phyloP scores from a whole-genome alignment of 2,888 invertebrate species.

The Morinoia aosen region DNA sequence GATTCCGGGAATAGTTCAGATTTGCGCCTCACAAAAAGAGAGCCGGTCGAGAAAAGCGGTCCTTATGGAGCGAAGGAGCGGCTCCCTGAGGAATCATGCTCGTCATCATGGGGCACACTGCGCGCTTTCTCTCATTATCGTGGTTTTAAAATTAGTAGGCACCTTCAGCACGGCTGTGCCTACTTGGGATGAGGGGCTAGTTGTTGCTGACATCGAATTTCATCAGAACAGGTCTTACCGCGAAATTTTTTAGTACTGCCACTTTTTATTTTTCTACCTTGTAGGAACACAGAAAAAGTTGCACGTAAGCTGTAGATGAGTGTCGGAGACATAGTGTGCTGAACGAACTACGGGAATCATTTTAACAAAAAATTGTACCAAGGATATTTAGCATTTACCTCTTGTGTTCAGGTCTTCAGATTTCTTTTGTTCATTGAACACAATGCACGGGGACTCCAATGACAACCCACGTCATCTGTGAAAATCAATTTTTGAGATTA shows the following conservation, averaged over 20 bases:
- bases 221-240: neutral
- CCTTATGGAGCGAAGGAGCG: neutral
- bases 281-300: neutral
- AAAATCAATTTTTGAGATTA: no score
- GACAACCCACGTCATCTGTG: no score
- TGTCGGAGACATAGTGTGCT: neutral
- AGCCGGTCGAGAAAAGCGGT: neutral
- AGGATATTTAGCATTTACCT: no score
- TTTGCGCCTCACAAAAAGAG: neutral
- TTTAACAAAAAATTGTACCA: neutral
- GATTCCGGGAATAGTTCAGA: conserved; percentile 19
- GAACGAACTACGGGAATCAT: neutral
- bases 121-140: conserved; percentile 3
- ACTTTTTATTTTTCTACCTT: neutral
- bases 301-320: neutral
- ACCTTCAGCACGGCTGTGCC: neutral
- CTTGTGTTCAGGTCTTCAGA: no score
- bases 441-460: no score
- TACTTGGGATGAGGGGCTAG: neutral
- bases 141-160: neutral
- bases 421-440: no score
- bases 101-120: neutral
- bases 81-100: neutral
- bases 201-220: neutral
- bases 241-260: neutral